These are phyloP conservation scores for Kryphioiulus occultus DNA, from an alignment of 2,888 invertebrate species.

Conservation along the genomic window DNA sequence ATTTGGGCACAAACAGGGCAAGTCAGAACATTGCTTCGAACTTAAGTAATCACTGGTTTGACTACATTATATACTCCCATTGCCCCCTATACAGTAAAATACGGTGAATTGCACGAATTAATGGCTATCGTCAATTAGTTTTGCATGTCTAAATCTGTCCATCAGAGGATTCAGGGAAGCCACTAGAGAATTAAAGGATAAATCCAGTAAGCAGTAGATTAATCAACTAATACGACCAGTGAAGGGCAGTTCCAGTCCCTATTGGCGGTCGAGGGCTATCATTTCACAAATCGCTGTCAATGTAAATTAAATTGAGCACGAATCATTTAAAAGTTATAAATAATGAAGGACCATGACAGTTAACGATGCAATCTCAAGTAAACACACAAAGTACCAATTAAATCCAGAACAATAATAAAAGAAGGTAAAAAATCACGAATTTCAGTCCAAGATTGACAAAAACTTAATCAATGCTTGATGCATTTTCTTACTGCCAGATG, in stretches of 20 bases:
- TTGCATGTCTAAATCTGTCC: neutral
- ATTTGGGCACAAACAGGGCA: no score
- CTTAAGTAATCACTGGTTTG: neutral
- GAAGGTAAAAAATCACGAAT: neutral
- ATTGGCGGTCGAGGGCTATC: neutral
- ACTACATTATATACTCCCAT: neutral
- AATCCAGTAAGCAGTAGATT: neutral
- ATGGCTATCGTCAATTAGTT: neutral
- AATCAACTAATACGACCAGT: neutral
- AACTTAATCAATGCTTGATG: neutral
- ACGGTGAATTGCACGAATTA: neutral
- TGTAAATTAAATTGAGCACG: neutral
- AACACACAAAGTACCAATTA: neutral
- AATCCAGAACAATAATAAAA: neutral
- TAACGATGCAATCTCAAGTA: neutral
- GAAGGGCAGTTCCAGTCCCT: neutral
- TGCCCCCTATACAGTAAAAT: no score
- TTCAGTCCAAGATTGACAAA: neutral
- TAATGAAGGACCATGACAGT: neutral
- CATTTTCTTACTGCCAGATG: neutral
- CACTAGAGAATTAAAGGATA: conserved; percentile 5
- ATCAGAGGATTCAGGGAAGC: neutral
- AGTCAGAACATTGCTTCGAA: neutral
- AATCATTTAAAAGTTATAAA: neutral
- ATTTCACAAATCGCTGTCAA: neutral